A percentile compares a stretch with the other conserved stretches of the same genome.
phyloP scores from a whole-genome alignment of 2,888 invertebrate genomes.

The Acheta domesticus region DNA sequence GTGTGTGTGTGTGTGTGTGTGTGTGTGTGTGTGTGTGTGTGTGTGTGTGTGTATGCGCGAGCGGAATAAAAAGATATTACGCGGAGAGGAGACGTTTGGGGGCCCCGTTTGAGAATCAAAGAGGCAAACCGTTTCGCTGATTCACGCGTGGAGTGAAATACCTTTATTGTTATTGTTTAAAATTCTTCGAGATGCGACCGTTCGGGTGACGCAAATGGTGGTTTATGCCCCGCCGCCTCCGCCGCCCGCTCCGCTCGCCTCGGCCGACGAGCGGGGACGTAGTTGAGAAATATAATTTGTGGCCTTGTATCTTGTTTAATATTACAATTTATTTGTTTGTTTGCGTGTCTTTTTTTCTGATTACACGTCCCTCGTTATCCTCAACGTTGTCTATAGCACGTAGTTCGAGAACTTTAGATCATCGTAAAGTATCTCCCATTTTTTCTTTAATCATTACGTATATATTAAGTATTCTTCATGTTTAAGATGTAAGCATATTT shows the following conservation, averaged over 20 bases:
- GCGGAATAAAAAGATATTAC: no score
- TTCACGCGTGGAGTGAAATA: neutral
- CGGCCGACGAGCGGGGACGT: neutral
- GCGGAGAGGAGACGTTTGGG: no score
- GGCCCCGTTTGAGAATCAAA: neutral
- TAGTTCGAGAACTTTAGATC: neutral
- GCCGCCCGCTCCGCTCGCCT: neutral
- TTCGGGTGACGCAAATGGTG: neutral
- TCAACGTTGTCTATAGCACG: neutral
- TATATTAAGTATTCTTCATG: slow-evolving; percentile 7
- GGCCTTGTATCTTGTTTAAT: slow-evolving; percentile 1
- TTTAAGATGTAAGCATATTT: slow-evolving; percentile 18
- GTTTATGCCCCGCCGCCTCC: neutral
- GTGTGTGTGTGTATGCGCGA: no score
- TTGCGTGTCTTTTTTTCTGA: slow-evolving; percentile 18
- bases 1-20: no score
- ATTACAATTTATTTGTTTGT: slow-evolving; percentile 18
- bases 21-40: no score
- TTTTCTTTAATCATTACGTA: slow-evolving; percentile 9
- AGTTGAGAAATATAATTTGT: slow-evolving; percentile 10
- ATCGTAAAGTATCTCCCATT: neutral
- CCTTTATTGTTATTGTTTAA: neutral
- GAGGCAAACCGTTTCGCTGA: neutral
- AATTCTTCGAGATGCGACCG: neutral
- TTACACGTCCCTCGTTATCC: neutral